Conservation (phyloP, 2,113 vertebrate genomes). For the Columbina picui region DNA sequence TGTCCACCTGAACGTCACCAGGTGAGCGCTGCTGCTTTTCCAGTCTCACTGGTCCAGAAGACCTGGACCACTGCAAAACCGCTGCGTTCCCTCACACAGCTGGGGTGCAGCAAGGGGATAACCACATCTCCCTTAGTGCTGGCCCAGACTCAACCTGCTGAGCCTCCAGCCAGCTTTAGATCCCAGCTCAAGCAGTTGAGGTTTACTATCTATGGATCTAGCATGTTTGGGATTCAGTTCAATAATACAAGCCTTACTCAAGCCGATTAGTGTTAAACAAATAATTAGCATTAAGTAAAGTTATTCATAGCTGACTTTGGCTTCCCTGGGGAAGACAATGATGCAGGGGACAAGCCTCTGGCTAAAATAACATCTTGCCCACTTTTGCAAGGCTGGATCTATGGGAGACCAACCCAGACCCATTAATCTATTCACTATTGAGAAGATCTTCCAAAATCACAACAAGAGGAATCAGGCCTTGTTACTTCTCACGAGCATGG, state of each 20-base stretch:
- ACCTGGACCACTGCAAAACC: background rate
- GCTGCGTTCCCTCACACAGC: background rate
- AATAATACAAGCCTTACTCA: background rate
- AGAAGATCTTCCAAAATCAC: background rate
- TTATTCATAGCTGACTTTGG: background rate
- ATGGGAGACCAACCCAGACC: background rate
- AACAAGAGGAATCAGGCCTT: background rate
- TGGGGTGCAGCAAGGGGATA: background rate
- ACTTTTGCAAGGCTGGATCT: background rate
- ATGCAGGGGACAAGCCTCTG: background rate
- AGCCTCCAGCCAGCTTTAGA: background rate
- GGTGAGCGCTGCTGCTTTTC: constrained; percentile 69
- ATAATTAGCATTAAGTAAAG: background rate
- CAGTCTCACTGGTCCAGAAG: background rate
- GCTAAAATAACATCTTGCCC: background rate
- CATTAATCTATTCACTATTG: background rate
- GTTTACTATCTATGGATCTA: background rate
- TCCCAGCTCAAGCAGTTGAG: background rate
- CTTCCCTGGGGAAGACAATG: background rate
- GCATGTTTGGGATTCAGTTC: background rate
- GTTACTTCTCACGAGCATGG: background rate
- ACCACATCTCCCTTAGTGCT: background rate
- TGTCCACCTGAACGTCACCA: constrained; percentile 82
- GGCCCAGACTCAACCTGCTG: background rate
- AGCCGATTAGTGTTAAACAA: background rate